phyloP scores from a whole-genome alignment of 2,113 vertebrate genomes.

The Spea bombifrons region DNA sequence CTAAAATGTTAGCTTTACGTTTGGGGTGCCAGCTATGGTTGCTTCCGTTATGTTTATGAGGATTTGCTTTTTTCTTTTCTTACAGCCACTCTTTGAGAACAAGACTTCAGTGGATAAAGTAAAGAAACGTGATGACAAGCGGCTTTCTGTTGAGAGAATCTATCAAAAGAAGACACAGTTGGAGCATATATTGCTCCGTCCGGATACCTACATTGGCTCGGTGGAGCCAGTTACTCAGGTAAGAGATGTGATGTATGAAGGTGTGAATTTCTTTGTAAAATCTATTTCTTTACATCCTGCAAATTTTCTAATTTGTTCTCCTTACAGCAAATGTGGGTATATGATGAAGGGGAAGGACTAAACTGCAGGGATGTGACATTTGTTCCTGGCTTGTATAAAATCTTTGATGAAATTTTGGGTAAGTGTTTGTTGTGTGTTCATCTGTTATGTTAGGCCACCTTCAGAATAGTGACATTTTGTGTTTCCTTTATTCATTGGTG shows the following conservation, averaged over 20 bases:
- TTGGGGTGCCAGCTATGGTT: no score
- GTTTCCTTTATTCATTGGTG: no score
- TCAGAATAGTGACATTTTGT: no score
- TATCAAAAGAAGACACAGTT: slow-evolving; percentile 98
- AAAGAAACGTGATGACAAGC: slow-evolving; percentile 75
- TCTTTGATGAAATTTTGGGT: slow-evolving; percentile 98
- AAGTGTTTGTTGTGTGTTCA: slow-evolving; percentile 50
- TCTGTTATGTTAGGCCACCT: no score
- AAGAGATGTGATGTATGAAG: slow-evolving; percentile 12
- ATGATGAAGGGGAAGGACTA: slow-evolving; percentile 80
- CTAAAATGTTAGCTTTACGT: no score
- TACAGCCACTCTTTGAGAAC: slow-evolving; percentile 74
- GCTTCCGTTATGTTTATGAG: no score
- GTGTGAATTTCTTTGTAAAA: no score
- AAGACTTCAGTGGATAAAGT: slow-evolving; percentile 61
- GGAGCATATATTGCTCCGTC: slow-evolving; percentile 97
- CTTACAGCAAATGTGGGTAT: slow-evolving; percentile 96
- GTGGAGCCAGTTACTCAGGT: slow-evolving; percentile 93
- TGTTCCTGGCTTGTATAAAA: slow-evolving; percentile 97
- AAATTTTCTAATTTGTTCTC: no score
- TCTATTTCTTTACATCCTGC: background rate
- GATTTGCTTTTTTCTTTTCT: background rate
- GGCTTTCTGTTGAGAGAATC: slow-evolving; percentile 86
- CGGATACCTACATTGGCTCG: slow-evolving; percentile 95
- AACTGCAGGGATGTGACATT: slow-evolving; percentile 89